Evolutionary conservation across 1,140 invertebrate genomes (phyloP), one percentile per base, ranked within the genome.

Genomic region (Lepidurus packardi): DNA sequence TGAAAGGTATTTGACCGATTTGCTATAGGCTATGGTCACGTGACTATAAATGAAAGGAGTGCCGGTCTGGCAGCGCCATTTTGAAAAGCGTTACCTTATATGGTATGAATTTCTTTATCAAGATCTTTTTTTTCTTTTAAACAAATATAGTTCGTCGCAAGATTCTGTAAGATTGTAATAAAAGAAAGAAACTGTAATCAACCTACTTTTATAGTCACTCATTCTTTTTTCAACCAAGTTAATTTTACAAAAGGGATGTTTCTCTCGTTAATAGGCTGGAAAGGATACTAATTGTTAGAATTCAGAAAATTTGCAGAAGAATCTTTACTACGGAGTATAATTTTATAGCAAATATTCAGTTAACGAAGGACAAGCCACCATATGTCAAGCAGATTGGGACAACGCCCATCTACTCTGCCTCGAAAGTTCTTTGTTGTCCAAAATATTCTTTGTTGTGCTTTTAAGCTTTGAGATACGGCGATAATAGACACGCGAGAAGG

Each of bases 1-100:
- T 65, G 21, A 65, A 65, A 65, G 53, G 53, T 65, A 21, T 13
- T 16, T 65, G 53, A 65, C 53, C 53, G 53, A 65, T n/a, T 65
- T 65, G 1, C 53, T n/a, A n/a, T 0, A 65, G 53, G 16, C 16
- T 4, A 65, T 8, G n/a, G 53, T 65, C 53, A 65, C 53, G 6
- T 34, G 7, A 65, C 53, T 21, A 65, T n/a, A 21, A 9, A 65
- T 65, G 1, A 4, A 65, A n/a, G 53, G 53, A 7, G 53, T 65
- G 53, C 8, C 53, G 13, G 53, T 65, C 21, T 16, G 53, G 13
- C 21, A 21, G 21, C 53, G 53, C n/a, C 53, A 65, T 65, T n/a
- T 65, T 65, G n/a, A 16, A 65, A 65, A 65, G 13, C 53, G 53
- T 65, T n/a, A 65, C 53, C 53, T 11, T 65, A 7, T 65, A 65